phyloP scores from a whole-genome alignment of 2,888 invertebrate genomes.

The Perizoma affinitatum region DNA sequence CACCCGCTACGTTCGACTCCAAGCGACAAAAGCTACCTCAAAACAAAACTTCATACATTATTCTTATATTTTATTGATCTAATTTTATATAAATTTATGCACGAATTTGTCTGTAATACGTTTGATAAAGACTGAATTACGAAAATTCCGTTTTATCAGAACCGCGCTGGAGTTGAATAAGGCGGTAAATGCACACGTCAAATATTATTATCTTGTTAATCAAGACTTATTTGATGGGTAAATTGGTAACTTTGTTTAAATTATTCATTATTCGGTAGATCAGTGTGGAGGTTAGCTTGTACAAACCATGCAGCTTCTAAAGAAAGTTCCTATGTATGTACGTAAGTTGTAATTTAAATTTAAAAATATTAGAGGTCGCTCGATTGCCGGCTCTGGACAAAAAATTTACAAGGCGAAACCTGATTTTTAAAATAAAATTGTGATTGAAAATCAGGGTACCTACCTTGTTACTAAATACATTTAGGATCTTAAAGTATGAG shows the following conservation, averaged over 20 bases:
- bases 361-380: conserved; percentile 74
- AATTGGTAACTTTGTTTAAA: conserved; percentile 72
- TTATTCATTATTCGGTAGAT: conserved; percentile 78
- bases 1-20: conserved; percentile 51
- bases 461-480: conserved; percentile 52
- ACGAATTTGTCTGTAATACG: conserved; percentile 15
- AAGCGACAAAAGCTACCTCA: conserved; percentile 36
- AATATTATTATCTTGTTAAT: conserved; percentile 65
- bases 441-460: conserved; percentile 75
- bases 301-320: conserved; percentile 84
- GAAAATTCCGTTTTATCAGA: conserved; percentile 7
- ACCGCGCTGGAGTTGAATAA: conserved; percentile 46
- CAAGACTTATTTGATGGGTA: conserved; percentile 70
- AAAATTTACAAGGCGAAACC: conserved; percentile 49
- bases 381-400: conserved; percentile 58
- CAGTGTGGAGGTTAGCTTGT: conserved; percentile 84
- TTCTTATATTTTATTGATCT: conserved; percentile 2
- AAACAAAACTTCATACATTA: conserved; percentile 23
- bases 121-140: conserved; percentile 24
- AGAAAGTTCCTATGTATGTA: conserved; percentile 85
- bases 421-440: conserved; percentile 65
- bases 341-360: conserved; percentile 82
- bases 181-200: conserved; percentile 42
- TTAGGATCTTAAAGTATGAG: conserved; percentile 30
- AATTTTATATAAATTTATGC: background rate